Conservation (phyloP, 2,113 vertebrate species). For the Rutilus rutilus region DNA sequence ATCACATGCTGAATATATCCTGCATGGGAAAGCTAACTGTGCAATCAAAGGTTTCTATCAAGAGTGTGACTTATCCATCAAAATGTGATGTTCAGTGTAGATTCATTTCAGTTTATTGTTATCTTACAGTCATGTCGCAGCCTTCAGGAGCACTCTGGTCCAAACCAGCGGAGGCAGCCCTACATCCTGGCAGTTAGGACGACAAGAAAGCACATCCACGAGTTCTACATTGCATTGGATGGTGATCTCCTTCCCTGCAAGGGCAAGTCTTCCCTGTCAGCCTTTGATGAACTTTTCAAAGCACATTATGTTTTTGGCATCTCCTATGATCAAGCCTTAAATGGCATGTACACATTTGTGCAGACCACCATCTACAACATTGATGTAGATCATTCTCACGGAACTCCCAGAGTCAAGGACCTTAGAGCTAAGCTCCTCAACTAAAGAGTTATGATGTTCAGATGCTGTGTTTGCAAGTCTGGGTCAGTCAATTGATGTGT, state of each 20-base stretch:
- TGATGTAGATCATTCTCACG: neutral
- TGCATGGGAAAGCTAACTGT: too few species aligned
- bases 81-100: too few species aligned
- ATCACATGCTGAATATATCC: too few species aligned
- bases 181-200: too few species aligned
- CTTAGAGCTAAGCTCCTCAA: neutral
- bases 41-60: too few species aligned
- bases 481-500: too few species aligned
- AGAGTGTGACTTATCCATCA: too few species aligned
- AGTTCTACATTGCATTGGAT: neutral
- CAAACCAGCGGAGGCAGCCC: too few species aligned
- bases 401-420: neutral
- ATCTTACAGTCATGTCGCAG: too few species aligned
- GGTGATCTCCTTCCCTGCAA: neutral
- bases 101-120: too few species aligned
- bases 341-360: neutral
- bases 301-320: neutral
- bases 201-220: too few species aligned
- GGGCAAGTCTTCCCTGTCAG: conserved; percentile 1
- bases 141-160: too few species aligned
- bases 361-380: neutral
- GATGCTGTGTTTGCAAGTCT: neutral
- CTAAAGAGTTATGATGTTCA: neutral
- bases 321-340: neutral
- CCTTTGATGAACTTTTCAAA: conserved; percentile 2